Percentiles rank a stretch among this genome's conserved stretches.
phyloP scores from a whole-genome alignment of 2,888 invertebrate genomes.

The Campoletis raptor region DNA sequence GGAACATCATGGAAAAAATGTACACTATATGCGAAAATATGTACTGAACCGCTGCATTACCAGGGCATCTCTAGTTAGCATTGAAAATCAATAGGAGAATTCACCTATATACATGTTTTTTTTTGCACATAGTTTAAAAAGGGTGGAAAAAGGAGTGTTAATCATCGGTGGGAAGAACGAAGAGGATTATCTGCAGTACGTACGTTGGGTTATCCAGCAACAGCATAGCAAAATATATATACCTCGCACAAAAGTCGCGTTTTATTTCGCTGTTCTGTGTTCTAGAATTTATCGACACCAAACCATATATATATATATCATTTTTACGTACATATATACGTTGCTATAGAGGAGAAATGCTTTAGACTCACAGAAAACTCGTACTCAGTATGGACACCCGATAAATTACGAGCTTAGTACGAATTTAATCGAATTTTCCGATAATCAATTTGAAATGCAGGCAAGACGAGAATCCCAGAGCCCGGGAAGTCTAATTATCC shows the following conservation, averaged over 20 bases:
- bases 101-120: conserved; percentile 16
- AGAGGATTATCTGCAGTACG: conserved; percentile 33
- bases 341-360: background rate
- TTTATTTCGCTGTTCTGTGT: conserved; percentile 16
- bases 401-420: conserved; percentile 28
- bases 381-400: conserved; percentile 23
- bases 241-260: conserved; percentile 14
- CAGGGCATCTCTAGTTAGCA: background rate
- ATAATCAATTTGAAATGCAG: conserved; percentile 48
- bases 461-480: conserved; percentile 17
- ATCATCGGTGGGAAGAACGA: conserved; percentile 25
- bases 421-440: conserved; percentile 45
- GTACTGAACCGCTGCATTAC: conserved; percentile 3
- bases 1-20: background rate
- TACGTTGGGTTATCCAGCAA: conserved; percentile 15
- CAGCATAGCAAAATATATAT: conserved; percentile 13
- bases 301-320: background rate
- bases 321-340: background rate
- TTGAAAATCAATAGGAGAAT: conserved; percentile 44
- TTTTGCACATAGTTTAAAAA: background rate
- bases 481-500: conserved; percentile 38
- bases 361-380: background rate
- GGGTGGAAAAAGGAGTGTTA: background rate
- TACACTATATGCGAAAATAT: background rate
- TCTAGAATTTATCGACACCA: conserved; percentile 31